Evolutionary conservation across 2,797 vertebrate species (phyloP).

Genomic region (Eremophila alpestris): DNA sequence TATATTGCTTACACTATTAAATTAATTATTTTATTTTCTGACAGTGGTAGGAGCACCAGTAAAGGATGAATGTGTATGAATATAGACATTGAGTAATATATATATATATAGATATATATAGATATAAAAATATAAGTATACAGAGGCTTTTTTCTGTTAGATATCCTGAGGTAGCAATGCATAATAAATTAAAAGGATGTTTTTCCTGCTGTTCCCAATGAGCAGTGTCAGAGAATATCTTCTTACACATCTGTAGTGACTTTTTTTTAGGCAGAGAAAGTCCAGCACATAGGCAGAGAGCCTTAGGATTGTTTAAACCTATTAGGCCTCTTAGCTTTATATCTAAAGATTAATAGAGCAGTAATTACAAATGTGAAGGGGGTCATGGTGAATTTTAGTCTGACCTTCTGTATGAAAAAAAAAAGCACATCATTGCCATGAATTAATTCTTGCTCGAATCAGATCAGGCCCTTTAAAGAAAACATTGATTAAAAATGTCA

Average conservation of each 20-base stretch:
- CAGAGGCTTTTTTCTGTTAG: not conserved
- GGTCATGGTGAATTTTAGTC: constrained; percentile 1
- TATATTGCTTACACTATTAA: not conserved
- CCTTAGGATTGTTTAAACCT: not conserved
- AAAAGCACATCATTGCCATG: not conserved
- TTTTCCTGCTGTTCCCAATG: not conserved
- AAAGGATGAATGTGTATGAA: not conserved
- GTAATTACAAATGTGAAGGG: constrained; percentile 19
- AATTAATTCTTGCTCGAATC: constrained; percentile 25
- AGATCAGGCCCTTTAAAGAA: not conserved
- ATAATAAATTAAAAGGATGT: not conserved
- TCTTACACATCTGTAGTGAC: not conserved
- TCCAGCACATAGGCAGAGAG: not conserved
- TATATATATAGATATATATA: fast-evolving
- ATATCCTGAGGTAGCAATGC: not conserved
- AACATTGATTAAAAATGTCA: not conserved
- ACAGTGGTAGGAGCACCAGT: not conserved
- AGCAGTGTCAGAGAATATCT: not conserved
- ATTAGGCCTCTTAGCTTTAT: constrained; percentile 3
- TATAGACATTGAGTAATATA: not conserved
- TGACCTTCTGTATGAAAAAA: not conserved
- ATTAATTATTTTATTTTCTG: not conserved
- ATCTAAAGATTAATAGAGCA: constrained; percentile 17
- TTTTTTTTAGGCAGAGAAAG: not conserved
- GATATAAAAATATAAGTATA: fast-evolving